Evolutionary conservation across 1,140 invertebrate genomes (phyloP).

Genomic region (Sycobia sp.): DNA sequence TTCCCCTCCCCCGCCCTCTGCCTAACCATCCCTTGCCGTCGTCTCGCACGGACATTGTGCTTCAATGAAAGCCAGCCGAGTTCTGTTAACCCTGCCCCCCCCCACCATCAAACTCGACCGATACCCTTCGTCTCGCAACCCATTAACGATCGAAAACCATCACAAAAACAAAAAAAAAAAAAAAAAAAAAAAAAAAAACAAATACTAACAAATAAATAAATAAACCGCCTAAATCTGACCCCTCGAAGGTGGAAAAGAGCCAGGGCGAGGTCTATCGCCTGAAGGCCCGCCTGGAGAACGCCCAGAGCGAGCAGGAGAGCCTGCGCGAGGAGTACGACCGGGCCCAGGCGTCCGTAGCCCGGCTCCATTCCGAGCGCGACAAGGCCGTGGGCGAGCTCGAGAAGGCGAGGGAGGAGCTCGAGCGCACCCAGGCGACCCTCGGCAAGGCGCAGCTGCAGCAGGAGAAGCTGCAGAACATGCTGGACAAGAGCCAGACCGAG

Average conservation of each 20-base stretch:
- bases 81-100: no score
- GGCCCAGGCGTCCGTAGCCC: slow-evolving; percentile 73
- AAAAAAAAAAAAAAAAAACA: no score
- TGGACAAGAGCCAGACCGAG: slow-evolving; percentile 89
- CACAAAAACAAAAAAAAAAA: no score
- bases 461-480: slow-evolving; percentile 84
- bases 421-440: slow-evolving; percentile 84
- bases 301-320: slow-evolving; percentile 90
- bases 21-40: no score
- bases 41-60: no score
- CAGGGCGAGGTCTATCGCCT: slow-evolving; percentile 93
- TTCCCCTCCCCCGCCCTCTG: no score
- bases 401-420: slow-evolving; percentile 88
- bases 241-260: slow-evolving; percentile 69
- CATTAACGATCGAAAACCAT: no score
- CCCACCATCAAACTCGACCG: no score
- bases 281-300: slow-evolving; percentile 92
- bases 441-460: slow-evolving; percentile 89
- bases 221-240: no score
- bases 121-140: no score
- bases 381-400: slow-evolving; percentile 83
- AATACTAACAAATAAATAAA: no score
- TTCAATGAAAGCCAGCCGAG: no score
- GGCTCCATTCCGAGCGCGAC: slow-evolving; percentile 86
- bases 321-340: slow-evolving; percentile 89